A percentile compares a stretch with the other conserved stretches of the same genome.
Conservation (phyloP, 2,797 vertebrate species). For the Acanthornis magna region DNA sequence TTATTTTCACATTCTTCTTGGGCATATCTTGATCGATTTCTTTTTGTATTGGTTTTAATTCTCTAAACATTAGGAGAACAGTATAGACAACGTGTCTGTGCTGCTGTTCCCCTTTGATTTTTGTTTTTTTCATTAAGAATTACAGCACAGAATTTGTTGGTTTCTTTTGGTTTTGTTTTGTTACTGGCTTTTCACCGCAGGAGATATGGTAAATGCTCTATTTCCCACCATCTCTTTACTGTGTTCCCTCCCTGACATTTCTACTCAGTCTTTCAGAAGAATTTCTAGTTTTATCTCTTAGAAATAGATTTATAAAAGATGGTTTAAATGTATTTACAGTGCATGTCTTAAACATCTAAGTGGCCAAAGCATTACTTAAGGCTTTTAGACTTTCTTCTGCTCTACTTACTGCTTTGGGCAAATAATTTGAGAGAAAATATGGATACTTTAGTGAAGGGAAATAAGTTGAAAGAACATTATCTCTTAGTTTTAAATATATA, state of each 20-base stretch:
- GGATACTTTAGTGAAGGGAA: slow-evolving; percentile 44
- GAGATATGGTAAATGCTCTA: not conserved
- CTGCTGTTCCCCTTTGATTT: not conserved
- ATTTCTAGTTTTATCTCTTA: not conserved
- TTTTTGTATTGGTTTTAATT: not conserved
- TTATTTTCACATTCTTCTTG: not conserved
- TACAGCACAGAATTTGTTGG: not conserved
- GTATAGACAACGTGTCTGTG: not conserved
- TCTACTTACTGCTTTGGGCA: slow-evolving; percentile 60
- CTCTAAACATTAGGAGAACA: not conserved
- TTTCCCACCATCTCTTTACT: not conserved
- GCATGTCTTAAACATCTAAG: not conserved
- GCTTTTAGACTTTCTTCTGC: slow-evolving; percentile 7
- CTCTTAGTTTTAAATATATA: slow-evolving; percentile 68
- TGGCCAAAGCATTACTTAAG: not conserved
- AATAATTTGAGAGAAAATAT: slow-evolving; percentile 13
- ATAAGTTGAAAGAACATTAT: slow-evolving; percentile 63
- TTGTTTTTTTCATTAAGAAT: not conserved
- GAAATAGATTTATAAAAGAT: not conserved
- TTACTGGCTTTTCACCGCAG: not conserved
- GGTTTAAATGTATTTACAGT: not conserved
- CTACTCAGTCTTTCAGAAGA: not conserved
- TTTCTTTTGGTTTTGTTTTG: not conserved
- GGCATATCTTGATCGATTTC: not conserved
- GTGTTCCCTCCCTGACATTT: not conserved